Evolutionary conservation across 2,888 invertebrate genomes (phyloP).

Genomic region (Atrina japonica): DNA sequence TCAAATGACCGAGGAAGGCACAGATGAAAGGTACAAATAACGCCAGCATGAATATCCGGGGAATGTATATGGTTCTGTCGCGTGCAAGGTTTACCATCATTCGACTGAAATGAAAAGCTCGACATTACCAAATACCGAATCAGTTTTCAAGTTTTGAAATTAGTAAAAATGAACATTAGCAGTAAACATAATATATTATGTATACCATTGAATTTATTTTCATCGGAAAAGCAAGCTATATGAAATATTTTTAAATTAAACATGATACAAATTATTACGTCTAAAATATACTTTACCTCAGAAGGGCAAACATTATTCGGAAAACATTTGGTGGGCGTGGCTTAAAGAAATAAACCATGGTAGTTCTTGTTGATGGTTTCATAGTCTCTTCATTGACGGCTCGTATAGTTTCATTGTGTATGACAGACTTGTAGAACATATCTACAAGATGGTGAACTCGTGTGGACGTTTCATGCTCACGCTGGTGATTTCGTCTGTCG

Average conservation of each 20-base stretch:
- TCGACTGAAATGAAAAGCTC: constrained; percentile 62
- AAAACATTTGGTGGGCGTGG: constrained; percentile 43
- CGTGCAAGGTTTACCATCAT: constrained; percentile 70
- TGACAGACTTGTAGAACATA: constrained; percentile 55
- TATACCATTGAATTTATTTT: not conserved
- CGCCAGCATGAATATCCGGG: constrained; percentile 61
- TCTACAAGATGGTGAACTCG: constrained; percentile 60
- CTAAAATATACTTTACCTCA: constrained; percentile 29
- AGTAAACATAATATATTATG: not conserved
- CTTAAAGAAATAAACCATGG: constrained; percentile 41
- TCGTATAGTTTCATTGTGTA: constrained; percentile 56
- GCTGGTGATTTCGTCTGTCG: constrained; percentile 61
- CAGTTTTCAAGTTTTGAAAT: no score
- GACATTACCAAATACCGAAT: no score
- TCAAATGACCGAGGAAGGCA: constrained; percentile 69
- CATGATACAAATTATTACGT: no score
- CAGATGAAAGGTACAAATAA: constrained; percentile 69
- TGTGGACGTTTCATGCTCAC: constrained; percentile 55
- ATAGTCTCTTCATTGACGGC: constrained; percentile 60
- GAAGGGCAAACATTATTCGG: constrained; percentile 29
- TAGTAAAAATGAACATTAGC: no score
- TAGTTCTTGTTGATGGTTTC: constrained; percentile 57
- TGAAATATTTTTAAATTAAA: no score
- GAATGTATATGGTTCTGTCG: constrained; percentile 63
- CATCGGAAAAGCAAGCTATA: not conserved